Evolutionary conservation across 2,113 vertebrate genomes (phyloP).

Genomic region (Marcusenius ussheri): DNA sequence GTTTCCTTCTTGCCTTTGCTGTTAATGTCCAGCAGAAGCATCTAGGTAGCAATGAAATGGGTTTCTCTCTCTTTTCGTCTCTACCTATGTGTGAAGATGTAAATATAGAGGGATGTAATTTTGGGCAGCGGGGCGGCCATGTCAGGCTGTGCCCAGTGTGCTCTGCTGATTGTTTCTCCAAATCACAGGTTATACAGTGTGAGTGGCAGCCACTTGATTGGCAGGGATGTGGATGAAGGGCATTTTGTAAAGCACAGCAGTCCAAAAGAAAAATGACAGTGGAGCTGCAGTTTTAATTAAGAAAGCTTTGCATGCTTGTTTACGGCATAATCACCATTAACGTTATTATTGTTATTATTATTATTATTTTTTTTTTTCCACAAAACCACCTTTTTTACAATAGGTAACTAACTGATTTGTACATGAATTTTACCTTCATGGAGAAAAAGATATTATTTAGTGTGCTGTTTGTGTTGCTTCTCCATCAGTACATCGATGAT

Average conservation of each 20-base stretch:
- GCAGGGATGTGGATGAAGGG: background rate
- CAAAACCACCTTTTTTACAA: background rate
- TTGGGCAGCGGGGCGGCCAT: background rate
- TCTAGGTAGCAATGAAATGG: background rate
- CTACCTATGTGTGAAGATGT: background rate
- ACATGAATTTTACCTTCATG: constrained; percentile 16
- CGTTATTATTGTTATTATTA: background rate
- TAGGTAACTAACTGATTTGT: background rate
- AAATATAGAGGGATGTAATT: constrained; percentile 4
- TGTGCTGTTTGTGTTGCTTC: constrained; percentile 10
- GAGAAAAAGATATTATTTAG: background rate
- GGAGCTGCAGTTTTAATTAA: background rate
- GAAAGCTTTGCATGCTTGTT: background rate
- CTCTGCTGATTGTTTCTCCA: background rate
- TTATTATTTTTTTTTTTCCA: background rate
- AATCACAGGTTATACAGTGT: background rate
- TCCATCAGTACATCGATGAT: constrained; percentile 77
- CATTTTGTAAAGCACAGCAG: background rate
- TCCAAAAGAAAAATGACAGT: background rate
- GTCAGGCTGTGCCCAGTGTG: background rate
- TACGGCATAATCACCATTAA: background rate
- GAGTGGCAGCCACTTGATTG: background rate
- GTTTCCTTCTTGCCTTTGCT: background rate
- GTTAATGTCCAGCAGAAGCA: background rate
- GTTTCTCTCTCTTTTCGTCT: background rate